Conservation (phyloP, 2,888 invertebrate species). For the Sinopyrophorus schimmeli region DNA sequence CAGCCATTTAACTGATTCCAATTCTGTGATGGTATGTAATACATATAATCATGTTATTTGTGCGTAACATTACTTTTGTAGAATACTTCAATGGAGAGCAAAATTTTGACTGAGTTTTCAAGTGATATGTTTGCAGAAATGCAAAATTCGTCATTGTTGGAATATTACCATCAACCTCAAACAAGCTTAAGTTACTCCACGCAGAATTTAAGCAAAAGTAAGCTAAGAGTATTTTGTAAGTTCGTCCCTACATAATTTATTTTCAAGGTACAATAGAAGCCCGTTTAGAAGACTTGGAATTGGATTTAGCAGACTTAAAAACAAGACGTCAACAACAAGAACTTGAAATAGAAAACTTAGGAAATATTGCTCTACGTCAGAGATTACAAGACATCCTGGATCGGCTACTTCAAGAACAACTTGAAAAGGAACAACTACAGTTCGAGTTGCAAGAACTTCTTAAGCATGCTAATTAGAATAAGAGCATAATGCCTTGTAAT, state of each 20-base stretch:
- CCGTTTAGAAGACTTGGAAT: slow-evolving; percentile 71
- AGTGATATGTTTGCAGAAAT: slow-evolving; percentile 62
- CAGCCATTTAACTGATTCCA: slow-evolving; percentile 72
- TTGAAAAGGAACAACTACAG: slow-evolving; percentile 74
- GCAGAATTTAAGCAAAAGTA: slow-evolving; percentile 44
- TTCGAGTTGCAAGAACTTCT: slow-evolving; percentile 49
- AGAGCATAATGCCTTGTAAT: background rate
- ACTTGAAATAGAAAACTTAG: slow-evolving; percentile 80
- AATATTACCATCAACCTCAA: slow-evolving; percentile 49
- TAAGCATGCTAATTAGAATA: slow-evolving; percentile 38
- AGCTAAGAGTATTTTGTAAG: slow-evolving; percentile 5
- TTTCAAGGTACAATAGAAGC: slow-evolving; percentile 49
- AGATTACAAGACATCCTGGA: slow-evolving; percentile 78
- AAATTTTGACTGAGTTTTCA: slow-evolving; percentile 64
- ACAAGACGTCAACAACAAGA: slow-evolving; percentile 77
- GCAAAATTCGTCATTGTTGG: slow-evolving; percentile 49
- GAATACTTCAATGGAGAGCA: slow-evolving; percentile 50
- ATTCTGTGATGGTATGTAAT: slow-evolving; percentile 59
- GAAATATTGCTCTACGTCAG: slow-evolving; percentile 80
- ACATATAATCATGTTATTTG: background rate
- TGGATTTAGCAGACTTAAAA: slow-evolving; percentile 76
- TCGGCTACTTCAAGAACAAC: slow-evolving; percentile 76
- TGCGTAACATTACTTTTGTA: slow-evolving; percentile 34
- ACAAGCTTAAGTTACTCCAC: slow-evolving; percentile 43
- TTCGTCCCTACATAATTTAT: background rate